Evolutionary conservation across 1,140 invertebrate species (phyloP), one percentile per base, ranked within the genome.

Genomic region (Neodiprion pinetum): DNA sequence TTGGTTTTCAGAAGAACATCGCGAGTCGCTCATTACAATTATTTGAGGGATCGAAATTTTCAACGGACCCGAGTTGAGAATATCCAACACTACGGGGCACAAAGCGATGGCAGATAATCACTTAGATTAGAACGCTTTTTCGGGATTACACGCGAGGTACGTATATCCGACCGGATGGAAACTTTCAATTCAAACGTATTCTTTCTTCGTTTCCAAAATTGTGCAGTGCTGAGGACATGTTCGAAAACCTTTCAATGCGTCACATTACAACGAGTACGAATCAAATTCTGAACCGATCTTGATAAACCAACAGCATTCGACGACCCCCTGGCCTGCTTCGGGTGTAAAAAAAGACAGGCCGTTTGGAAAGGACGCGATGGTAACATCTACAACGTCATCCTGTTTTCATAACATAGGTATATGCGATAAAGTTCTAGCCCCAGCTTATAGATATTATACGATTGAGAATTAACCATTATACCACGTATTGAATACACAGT

Each of bases 41-140:
- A 21, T 21, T 21, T 21, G 28, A 40, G 53, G 9, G 53, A 9
- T 61, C 11, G n/a, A 61, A 61, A 17, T 61, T 17, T 61, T 61
- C 4, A 61, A 61, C n/a, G n/a, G 9, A 61, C 53, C 8, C 11
- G 9, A 61, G 4, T 61, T 61, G 11, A 9, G 53, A 61, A 61
- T 61, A 61, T 61, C 9, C n/a, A 17, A 61, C 11, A 61, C 53
- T 14, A 17, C 53, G 11, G 53, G 53, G n/a, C 10, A 53, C 10
- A 2, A 53, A 53, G 50, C 50, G 50, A 53, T 53, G 50, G 50
- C n/a, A 53, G n/a, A 11, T 53, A 53, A 21, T 75, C 73, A 61
- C 23, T 74, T 73, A 40, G n/a, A n/a, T 40, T 21, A 69, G 48
- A 73, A 68, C 74, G 70, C 74, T 76, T 76, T 76, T 76, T 74